Evolutionary conservation across 2,888 invertebrate genomes (phyloP), one percentile per base, ranked within the genome.

Genomic region (Neoaliturus tenellus): DNA sequence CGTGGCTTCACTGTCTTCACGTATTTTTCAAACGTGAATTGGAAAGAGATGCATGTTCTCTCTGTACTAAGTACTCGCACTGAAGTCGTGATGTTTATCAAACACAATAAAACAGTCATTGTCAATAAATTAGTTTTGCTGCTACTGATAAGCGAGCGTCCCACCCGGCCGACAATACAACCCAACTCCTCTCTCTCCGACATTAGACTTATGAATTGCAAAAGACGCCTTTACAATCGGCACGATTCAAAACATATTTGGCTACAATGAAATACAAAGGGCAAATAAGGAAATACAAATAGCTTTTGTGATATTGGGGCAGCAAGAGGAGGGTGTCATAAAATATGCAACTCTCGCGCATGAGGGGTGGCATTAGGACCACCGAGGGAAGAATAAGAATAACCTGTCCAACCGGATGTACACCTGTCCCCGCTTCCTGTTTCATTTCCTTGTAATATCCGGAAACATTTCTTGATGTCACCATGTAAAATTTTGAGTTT

Each of bases 281-380:
- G 71, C 71, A 71, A 75, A 75, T 75, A 75, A 75, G 75, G 75
- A 75, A 75, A 75, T 75, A 75, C 48, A 75, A 75, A 75, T 41
- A 75, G 75, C 75, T 41, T 44, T 75, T 75, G 75, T 75, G 48
- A 48, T 41, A 75, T 41, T 44, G n/a, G 75, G 41, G 44, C 44
- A 41, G 17, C 25, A 41, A 75, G 48, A 48, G 71, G 39, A 25
- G 69, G 71, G 71, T 71, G 71, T 41, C 71, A 71, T 62, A 62
- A 62, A 62, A 62, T 62, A 62, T 62, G 62, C 62, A 62, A 28
- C 62, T 62, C 28, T n/a, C 28, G 17, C 5, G 62, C 62, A 28
- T 69, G 75, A 48, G 44, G 48, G 75, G 41, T 75, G 48, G 48
- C 39, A 12, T 28, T 44, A 75, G 75, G 41, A 75, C 62, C 62